A percentile compares a stretch with the other conserved stretches of the same genome.
phyloP scores from a whole-genome alignment of 2,113 vertebrate species.

The Bufo gargarizans region DNA sequence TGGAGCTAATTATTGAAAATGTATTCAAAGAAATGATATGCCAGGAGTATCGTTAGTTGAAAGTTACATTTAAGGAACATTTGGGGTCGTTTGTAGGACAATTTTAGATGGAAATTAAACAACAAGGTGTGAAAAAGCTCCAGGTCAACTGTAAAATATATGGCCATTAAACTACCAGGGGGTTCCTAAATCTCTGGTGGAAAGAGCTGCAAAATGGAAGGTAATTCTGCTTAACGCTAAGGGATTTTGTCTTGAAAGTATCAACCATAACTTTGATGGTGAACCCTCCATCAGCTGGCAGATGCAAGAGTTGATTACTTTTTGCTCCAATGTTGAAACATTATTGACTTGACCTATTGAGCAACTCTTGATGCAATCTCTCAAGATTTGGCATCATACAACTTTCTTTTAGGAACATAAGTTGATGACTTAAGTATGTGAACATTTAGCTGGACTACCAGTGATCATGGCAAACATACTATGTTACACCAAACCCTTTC shows the following conservation, averaged over 20 bases:
- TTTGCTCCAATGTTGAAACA: not conserved
- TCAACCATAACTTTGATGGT: not conserved
- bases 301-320: not conserved
- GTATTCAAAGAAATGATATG: not conserved
- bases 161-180: not conserved
- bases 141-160: not conserved
- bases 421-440: not conserved
- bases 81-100: not conserved
- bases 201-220: not conserved
- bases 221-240: not conserved
- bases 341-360: not conserved
- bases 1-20: constrained; percentile 24
- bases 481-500: too few relatives aligned
- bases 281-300: not conserved
- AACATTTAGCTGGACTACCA: not conserved
- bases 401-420: not conserved
- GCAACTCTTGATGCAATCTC: not conserved
- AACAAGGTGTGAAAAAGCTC: not conserved
- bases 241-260: not conserved
- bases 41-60: not conserved
- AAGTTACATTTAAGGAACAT: not conserved
- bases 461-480: too few relatives aligned
- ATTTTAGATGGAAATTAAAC: not conserved
- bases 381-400: not conserved
- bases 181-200: not conserved